Conservation (phyloP, 2,888 invertebrate genomes). For the Melitaea athalia region DNA sequence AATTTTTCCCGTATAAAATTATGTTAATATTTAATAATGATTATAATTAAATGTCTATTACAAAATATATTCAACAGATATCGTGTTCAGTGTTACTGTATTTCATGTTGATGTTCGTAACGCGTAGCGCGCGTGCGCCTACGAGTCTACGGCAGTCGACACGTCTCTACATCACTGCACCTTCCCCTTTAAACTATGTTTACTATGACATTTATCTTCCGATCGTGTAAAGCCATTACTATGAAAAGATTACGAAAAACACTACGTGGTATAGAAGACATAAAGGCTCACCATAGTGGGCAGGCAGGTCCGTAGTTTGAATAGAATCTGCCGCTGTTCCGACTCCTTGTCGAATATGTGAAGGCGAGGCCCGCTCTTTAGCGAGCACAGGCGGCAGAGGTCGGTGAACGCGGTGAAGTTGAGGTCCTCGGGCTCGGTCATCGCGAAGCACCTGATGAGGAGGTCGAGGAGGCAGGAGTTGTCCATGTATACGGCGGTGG, state of each 20-base stretch:
- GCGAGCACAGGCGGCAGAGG: conserved; percentile 86
- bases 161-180: conserved; percentile 39
- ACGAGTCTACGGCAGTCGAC: conserved; percentile 60
- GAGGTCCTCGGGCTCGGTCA: conserved; percentile 86
- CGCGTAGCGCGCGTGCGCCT: conserved; percentile 75
- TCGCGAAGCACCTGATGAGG: conserved; percentile 83
- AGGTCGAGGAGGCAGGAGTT: conserved; percentile 83
- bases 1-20: not conserved
- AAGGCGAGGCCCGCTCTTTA: conserved; percentile 86
- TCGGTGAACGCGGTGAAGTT: conserved; percentile 86
- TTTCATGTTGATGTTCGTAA: conserved; percentile 56
- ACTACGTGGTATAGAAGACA: conserved; percentile 33
- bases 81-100: conserved; percentile 43
- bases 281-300: conserved; percentile 83
- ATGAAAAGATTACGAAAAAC: conserved; percentile 24
- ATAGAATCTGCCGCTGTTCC: conserved; percentile 86
- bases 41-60: not conserved
- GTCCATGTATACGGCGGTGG: conserved; percentile 80
- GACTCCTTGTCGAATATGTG: conserved; percentile 88
- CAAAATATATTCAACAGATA: conserved; percentile 47
- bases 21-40: not conserved
- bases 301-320: conserved; percentile 86
- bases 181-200: conserved; percentile 31
- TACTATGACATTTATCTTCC: conserved; percentile 19
- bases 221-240: conserved; percentile 8